A percentile compares a stretch with the other conserved stretches of the same genome.
Evolutionary conservation across 2,113 vertebrate genomes (phyloP).

Genomic region (Microcebus lehilahytsara): DNA sequence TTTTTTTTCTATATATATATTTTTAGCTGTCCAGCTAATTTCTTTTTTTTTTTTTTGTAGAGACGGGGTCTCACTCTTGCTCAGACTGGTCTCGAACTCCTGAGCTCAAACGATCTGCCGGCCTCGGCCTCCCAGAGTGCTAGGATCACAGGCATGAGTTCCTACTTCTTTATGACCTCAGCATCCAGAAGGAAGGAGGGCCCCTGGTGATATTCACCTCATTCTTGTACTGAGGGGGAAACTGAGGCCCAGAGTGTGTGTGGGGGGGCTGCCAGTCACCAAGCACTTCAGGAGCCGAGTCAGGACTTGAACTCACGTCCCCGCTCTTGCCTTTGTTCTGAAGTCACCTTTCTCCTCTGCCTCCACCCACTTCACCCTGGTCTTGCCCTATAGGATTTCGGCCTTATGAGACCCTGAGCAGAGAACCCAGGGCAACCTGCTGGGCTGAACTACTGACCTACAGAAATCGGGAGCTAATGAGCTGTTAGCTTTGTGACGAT

Average conservation of each 20-base stretch:
- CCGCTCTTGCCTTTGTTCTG: neutral
- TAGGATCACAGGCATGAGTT: too few relatives aligned
- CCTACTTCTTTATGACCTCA: too few relatives aligned
- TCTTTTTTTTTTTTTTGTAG: neutral
- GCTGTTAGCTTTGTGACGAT: neutral
- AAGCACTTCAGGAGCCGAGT: neutral
- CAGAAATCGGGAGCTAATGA: fast-evolving
- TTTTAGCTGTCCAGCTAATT: neutral
- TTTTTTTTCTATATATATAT: neutral
- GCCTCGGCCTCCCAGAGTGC: too few relatives aligned
- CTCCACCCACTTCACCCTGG: neutral
- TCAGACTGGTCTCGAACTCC: too few relatives aligned
- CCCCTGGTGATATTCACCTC: neutral
- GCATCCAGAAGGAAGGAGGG: too few relatives aligned
- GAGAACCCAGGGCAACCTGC: neutral
- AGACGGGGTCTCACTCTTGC: too few relatives aligned
- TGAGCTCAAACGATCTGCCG: too few relatives aligned
- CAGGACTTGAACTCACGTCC: neutral
- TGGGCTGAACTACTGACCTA: neutral
- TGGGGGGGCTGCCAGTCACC: too few relatives aligned
- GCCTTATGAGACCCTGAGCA: neutral
- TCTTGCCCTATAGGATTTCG: neutral
- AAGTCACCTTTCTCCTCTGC: neutral
- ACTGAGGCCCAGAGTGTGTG: neutral
- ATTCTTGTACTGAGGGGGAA: neutral